Evolutionary conservation across 2,113 vertebrate genomes (phyloP).

Genomic region (Gopherus flavomarginatus): DNA sequence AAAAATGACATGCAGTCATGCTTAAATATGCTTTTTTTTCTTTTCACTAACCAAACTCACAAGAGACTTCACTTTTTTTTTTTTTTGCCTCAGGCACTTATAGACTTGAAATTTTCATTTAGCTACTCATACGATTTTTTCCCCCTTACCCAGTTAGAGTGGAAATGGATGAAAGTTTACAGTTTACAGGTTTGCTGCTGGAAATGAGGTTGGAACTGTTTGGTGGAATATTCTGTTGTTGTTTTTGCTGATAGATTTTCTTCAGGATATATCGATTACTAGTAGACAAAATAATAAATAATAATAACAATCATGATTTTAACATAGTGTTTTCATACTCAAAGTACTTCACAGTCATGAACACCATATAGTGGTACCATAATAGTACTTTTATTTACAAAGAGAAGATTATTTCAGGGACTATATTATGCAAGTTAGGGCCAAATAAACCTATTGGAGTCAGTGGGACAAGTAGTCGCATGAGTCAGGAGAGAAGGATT

Average conservation of each 20-base stretch:
- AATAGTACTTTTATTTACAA: neutral
- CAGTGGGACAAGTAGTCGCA: neutral
- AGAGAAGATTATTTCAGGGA: neutral
- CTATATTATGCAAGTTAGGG: neutral
- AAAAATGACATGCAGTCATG: conserved; percentile 78
- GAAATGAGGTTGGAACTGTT: neutral
- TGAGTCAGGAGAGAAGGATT: neutral
- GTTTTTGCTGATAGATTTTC: neutral
- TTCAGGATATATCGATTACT: neutral
- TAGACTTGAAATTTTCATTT: conserved; percentile 86
- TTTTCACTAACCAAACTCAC: conserved; percentile 83
- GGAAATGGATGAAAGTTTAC: conserved; percentile 40
- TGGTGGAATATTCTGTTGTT: neutral
- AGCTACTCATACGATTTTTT: conserved; percentile 79
- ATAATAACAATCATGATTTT: neutral
- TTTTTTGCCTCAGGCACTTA: conserved; percentile 85
- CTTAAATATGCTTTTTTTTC: conserved; percentile 74
- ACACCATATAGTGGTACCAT: neutral
- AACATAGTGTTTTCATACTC: neutral
- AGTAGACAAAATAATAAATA: neutral
- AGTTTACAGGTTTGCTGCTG: conserved; percentile 28
- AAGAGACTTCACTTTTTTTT: conserved; percentile 78
- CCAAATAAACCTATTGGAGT: neutral
- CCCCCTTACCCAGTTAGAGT: conserved; percentile 28
- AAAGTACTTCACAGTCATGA: neutral